Evolutionary conservation across 2,888 invertebrate genomes (phyloP).

Genomic region (Tachina lurida): DNA sequence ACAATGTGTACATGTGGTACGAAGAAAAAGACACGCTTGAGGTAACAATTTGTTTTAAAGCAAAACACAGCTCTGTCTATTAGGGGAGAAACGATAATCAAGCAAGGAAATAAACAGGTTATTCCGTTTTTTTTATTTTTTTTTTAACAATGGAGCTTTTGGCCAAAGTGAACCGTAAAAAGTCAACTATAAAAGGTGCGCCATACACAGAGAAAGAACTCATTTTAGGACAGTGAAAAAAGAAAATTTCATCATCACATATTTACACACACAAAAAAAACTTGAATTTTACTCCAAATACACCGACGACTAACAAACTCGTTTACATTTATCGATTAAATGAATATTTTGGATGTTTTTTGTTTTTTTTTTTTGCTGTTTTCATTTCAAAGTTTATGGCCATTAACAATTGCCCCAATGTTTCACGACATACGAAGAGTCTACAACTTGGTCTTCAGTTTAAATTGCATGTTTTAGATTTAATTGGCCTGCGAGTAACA

Average conservation of each 20-base stretch:
- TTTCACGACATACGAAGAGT: constrained; percentile 15
- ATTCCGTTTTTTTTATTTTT: background rate
- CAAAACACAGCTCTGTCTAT: constrained; percentile 8
- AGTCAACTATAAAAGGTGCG: constrained; percentile 52
- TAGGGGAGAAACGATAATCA: constrained; percentile 9
- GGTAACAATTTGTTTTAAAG: constrained; percentile 56
- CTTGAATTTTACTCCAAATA: constrained; percentile 31
- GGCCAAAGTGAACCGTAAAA: constrained; percentile 47
- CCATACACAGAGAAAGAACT: constrained; percentile 45
- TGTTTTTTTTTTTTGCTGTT: background rate
- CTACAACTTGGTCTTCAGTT: constrained; percentile 16
- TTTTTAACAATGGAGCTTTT: constrained; percentile 35
- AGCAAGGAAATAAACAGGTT: constrained; percentile 55
- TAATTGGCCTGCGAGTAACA: constrained; percentile 48
- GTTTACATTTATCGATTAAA: constrained; percentile 51
- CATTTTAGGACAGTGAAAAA: constrained; percentile 59
- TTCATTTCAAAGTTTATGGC: constrained; percentile 57
- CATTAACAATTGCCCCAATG: constrained; percentile 36
- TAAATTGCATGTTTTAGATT: constrained; percentile 54
- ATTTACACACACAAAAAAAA: constrained; percentile 15
- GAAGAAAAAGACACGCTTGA: constrained; percentile 50
- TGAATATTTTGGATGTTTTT: constrained; percentile 28
- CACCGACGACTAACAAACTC: background rate
- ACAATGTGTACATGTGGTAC: constrained; percentile 31
- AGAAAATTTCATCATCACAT: constrained; percentile 58